These are phyloP conservation scores for Cryptocephalus primarius DNA, from an alignment of 2,888 invertebrate genomes.

Conservation along the genomic window DNA sequence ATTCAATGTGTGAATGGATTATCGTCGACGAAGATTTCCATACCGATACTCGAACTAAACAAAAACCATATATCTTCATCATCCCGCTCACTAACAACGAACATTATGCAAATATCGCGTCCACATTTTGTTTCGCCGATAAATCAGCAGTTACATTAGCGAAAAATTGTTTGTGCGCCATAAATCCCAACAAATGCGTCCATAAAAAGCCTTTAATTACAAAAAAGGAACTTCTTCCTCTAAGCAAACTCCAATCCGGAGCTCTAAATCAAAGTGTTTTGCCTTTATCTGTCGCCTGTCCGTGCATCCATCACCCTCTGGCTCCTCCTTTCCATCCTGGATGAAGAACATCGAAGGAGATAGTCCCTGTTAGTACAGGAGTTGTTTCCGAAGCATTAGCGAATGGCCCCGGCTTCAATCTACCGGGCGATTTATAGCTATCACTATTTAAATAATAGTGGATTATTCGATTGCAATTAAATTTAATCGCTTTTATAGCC, in stretches of 20 bases:
- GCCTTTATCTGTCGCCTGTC: conserved; percentile 40
- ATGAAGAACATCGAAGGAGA: conserved; percentile 2
- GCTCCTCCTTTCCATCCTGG: conserved; percentile 28
- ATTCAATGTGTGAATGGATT: too few species aligned
- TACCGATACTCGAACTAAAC: too few species aligned
- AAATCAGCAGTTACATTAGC: background rate
- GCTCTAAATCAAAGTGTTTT: conserved; percentile 41
- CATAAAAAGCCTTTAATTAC: conserved; percentile 34
- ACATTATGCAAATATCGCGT: background rate
- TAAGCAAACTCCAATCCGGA: conserved; percentile 33
- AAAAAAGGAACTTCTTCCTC: conserved; percentile 36
- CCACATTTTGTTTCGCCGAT: background rate
- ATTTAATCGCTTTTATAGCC: too few species aligned
- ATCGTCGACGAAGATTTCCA: too few species aligned
- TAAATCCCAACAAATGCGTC: conserved; percentile 26
- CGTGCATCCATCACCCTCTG: conserved; percentile 35
- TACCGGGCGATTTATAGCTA: too few species aligned
- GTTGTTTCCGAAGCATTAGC: too few species aligned
- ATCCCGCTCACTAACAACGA: background rate
- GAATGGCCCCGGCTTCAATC: too few species aligned
- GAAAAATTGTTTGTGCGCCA: conserved; percentile 21
- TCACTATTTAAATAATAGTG: too few species aligned
- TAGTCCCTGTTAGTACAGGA: too few species aligned
- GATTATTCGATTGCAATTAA: too few species aligned
- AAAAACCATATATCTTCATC: too few species aligned